phyloP scores from a whole-genome alignment of 2,888 invertebrate genomes.

The Agrilus cyanescens region DNA sequence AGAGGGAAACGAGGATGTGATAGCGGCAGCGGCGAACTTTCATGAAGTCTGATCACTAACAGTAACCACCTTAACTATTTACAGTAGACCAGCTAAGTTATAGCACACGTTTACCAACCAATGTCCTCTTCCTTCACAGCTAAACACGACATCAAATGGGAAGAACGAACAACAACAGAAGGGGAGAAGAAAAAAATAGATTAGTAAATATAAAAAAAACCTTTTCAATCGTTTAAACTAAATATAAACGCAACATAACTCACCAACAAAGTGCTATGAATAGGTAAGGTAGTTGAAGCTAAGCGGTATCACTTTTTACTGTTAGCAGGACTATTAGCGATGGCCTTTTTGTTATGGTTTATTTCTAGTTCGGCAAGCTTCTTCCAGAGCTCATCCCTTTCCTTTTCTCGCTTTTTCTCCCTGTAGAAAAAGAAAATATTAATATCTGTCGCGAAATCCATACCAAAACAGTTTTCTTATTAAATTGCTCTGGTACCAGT shows the following conservation, averaged over 20 bases:
- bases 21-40: conserved; percentile 14
- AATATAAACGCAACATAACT: conserved; percentile 15
- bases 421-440: conserved; percentile 37
- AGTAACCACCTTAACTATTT: conserved; percentile 31
- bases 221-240: conserved; percentile 1
- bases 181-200: too few species aligned
- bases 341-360: conserved; percentile 43
- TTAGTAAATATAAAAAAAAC: too few species aligned
- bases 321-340: conserved; percentile 29
- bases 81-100: conserved; percentile 30
- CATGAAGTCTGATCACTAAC: conserved; percentile 23
- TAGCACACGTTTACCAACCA: conserved; percentile 27
- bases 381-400: conserved; percentile 97
- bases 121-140: conserved; percentile 25
- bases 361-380: conserved; percentile 84
- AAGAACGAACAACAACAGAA: conserved; percentile 8
- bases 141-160: conserved; percentile 17
- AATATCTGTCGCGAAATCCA: neutral
- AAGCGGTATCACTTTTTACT: conserved; percentile 33
- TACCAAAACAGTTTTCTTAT: too few species aligned
- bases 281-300: conserved; percentile 22
- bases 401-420: conserved; percentile 91
- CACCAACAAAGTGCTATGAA: conserved; percentile 23
- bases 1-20: too few species aligned
- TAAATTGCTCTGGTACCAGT: too few species aligned